These are phyloP conservation scores for Cervus canadensis DNA, from an alignment of 2,113 vertebrate species.

Conservation along the genomic window DNA sequence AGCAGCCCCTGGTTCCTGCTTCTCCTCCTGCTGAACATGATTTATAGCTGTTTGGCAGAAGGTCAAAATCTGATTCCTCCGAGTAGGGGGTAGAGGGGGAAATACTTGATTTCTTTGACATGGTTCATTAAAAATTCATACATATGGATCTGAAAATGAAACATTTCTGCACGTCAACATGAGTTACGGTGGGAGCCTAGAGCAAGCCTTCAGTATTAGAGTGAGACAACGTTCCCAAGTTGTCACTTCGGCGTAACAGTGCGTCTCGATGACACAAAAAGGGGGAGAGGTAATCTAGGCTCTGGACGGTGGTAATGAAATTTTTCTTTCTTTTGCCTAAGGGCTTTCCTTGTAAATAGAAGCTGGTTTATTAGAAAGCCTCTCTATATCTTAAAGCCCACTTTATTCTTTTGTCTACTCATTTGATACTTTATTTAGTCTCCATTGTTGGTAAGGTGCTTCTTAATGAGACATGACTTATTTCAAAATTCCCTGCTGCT, in stretches of 20 bases:
- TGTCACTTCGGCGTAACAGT: accelerated
- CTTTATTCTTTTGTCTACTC: not conserved
- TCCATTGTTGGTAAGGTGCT: not conserved
- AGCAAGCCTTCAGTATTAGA: conserved; percentile 30
- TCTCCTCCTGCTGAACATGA: conserved; percentile 25
- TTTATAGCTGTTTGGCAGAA: conserved; percentile 54
- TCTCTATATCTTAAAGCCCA: not conserved
- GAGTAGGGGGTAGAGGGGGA: conserved; percentile 22
- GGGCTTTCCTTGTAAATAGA: conserved; percentile 29
- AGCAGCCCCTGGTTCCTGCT: not conserved
- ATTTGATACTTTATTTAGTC: not conserved
- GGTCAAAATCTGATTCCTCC: conserved; percentile 40
- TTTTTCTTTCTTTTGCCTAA: not conserved
- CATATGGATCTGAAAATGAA: conserved; percentile 63
- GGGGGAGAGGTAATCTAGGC: not conserved
- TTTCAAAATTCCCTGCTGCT: not conserved
- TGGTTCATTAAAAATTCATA: conserved; percentile 62
- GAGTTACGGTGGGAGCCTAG: conserved; percentile 62
- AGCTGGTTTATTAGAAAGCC: not conserved
- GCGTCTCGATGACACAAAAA: not conserved
- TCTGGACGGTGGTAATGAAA: not conserved
- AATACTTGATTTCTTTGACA: conserved; percentile 62
- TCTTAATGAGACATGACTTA: not conserved
- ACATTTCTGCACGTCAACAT: conserved; percentile 48
- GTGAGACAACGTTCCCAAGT: not conserved